A percentile compares a stretch with the other conserved stretches of the same genome.
These are phyloP conservation scores for Gymnoscopelus microlampas DNA, from an alignment of 2,797 vertebrate species.

Conservation along the genomic window DNA sequence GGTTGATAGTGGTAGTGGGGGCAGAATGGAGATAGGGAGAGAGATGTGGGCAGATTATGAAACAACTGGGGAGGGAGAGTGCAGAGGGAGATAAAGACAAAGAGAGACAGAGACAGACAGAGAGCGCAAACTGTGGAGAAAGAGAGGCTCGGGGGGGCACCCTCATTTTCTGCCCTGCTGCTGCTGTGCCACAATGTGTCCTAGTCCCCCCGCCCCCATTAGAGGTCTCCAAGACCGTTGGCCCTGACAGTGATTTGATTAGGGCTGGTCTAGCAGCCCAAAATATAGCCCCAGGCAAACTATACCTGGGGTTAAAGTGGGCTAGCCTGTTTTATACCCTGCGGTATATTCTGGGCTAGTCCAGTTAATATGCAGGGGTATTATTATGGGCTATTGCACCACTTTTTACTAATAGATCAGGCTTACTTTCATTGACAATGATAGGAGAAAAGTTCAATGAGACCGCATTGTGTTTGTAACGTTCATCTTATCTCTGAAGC, in stretches of 20 bases:
- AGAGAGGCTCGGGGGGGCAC: slow-evolving; percentile 35
- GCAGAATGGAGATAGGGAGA: slow-evolving; percentile 17
- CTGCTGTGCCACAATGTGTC: slow-evolving; percentile 64
- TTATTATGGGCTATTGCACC: too few relatives aligned
- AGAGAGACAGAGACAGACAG: slow-evolving; percentile 12
- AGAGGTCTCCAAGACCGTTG: too few relatives aligned
- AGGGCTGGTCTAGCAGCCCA: too few relatives aligned
- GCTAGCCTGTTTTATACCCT: too few relatives aligned
- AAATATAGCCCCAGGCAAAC: slow-evolving; percentile 9
- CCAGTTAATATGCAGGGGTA: too few relatives aligned
- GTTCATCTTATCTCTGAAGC: too few relatives aligned
- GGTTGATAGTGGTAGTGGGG: slow-evolving; percentile 5
- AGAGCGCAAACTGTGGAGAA: slow-evolving; percentile 51
- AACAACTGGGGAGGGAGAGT: slow-evolving; percentile 73
- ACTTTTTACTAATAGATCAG: too few relatives aligned
- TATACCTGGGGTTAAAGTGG: background rate
- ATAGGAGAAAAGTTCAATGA: too few relatives aligned
- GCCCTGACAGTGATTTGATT: too few relatives aligned
- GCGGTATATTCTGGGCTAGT: too few relatives aligned
- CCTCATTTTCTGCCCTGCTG: slow-evolving; percentile 84
- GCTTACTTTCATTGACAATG: too few relatives aligned
- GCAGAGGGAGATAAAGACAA: slow-evolving; percentile 32
- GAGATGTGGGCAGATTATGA: slow-evolving; percentile 75
- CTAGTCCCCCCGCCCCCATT: slow-evolving; percentile 7
- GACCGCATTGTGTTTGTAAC: too few relatives aligned